These are phyloP conservation scores for Pachyramphus minor DNA, from an alignment of 2,113 vertebrate genomes.

Conservation along the genomic window DNA sequence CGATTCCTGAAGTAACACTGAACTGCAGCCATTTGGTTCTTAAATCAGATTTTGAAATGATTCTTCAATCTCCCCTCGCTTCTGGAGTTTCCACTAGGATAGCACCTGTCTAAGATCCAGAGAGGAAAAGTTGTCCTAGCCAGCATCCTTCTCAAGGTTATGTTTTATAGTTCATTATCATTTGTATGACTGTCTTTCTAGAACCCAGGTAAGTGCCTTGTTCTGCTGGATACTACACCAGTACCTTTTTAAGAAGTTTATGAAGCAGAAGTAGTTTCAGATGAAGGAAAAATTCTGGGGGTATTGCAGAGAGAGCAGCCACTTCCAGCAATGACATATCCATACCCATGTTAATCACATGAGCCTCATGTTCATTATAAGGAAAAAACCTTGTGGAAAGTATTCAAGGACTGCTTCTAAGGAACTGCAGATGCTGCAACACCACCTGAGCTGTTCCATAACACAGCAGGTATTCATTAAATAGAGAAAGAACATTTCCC, in stretches of 20 bases:
- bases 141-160: not conserved
- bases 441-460: not conserved
- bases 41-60: constrained; percentile 6
- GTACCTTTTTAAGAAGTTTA: not conserved
- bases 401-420: not conserved
- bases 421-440: not conserved
- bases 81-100: constrained; percentile 26
- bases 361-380: not conserved
- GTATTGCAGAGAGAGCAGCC: not conserved
- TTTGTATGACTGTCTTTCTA: not conserved
- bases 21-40: constrained; percentile 43
- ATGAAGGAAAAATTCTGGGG: not conserved
- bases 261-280: not conserved
- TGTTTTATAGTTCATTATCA: not conserved
- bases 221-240: not conserved
- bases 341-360: rapidly evolving
- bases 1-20: not conserved
- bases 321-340: not conserved
- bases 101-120: not conserved
- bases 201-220: not conserved
- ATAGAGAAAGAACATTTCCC: not conserved
- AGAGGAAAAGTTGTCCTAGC: not conserved
- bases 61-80: not conserved
- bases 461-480: rapidly evolving
- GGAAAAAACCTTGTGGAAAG: too few relatives aligned